A percentile compares a stretch with the other conserved stretches of the same genome.
Evolutionary conservation across 2,113 vertebrate species (phyloP).

Genomic region (Microcebus jonahi): DNA sequence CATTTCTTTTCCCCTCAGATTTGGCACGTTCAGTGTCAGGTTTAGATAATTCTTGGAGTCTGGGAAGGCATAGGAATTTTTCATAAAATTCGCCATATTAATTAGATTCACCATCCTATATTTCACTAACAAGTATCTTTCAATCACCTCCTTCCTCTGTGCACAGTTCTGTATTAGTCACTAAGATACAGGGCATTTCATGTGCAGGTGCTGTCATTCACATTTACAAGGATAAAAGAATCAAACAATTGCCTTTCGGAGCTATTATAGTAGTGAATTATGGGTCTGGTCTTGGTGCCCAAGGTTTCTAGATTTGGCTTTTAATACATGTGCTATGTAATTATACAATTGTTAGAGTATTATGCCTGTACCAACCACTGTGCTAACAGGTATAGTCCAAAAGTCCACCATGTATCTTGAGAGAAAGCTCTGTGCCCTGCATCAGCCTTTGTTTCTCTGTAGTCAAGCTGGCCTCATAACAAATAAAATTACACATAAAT

Average conservation of each 20-base stretch:
- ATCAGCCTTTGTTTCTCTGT: slow-evolving; percentile 58
- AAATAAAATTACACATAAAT: slow-evolving; percentile 73
- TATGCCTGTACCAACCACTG: background rate
- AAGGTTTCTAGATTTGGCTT: background rate
- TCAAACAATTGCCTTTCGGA: background rate
- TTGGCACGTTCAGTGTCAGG: background rate
- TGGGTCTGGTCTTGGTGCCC: background rate
- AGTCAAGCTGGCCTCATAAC: slow-evolving; percentile 52
- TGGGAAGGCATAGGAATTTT: background rate
- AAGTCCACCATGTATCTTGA: slow-evolving; percentile 46
- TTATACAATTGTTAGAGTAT: background rate
- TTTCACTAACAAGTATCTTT: background rate
- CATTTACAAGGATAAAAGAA: background rate
- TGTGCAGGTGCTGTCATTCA: background rate
- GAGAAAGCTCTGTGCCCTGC: background rate
- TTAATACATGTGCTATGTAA: background rate
- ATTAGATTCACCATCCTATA: background rate
- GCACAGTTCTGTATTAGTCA: background rate
- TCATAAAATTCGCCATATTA: background rate
- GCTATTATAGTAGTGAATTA: background rate
- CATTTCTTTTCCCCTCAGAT: background rate
- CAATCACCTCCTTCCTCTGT: background rate
- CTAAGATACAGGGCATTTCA: background rate
- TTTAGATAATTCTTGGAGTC: background rate
- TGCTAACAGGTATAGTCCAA: background rate